A percentile compares a stretch with the other conserved stretches of the same genome.
phyloP scores from a whole-genome alignment of 2,888 invertebrate genomes.

The Helicoverpa assulta region DNA sequence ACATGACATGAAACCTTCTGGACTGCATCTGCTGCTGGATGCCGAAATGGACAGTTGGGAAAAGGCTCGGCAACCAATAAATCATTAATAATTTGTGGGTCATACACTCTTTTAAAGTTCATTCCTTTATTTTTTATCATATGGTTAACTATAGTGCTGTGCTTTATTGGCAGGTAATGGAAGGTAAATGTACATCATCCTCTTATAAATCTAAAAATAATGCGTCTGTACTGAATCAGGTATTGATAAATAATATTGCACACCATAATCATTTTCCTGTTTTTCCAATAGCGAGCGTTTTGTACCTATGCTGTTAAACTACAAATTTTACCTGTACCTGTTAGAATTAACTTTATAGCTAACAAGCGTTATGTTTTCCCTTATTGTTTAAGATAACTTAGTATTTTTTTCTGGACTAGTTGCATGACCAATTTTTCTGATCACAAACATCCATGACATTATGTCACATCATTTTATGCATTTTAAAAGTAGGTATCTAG shows the following conservation, averaged over 20 bases:
- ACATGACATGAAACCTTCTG: too few relatives aligned
- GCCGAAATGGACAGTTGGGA: too few relatives aligned
- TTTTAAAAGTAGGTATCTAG: too few relatives aligned
- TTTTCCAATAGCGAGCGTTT: constrained; percentile 1
- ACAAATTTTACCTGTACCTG: not conserved
- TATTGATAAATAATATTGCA: not conserved
- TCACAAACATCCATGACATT: not conserved
- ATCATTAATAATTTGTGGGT: too few relatives aligned
- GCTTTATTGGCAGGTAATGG: not conserved
- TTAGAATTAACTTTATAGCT: not conserved
- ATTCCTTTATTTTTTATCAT: too few relatives aligned
- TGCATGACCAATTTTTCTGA: not conserved
- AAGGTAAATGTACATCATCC: constrained; percentile 5
- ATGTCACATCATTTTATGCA: too few relatives aligned
- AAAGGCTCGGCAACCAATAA: too few relatives aligned
- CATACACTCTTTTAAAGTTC: too few relatives aligned
- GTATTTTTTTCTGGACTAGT: not conserved
- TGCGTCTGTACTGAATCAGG: constrained; percentile 13
- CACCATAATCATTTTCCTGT: constrained; percentile 38
- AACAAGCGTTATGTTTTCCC: not conserved
- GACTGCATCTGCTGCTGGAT: too few relatives aligned
- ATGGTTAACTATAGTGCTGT: constrained; percentile 3
- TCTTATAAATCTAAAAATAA: constrained; percentile 37
- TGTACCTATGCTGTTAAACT: not conserved
- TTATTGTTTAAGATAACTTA: not conserved